phyloP scores from a whole-genome alignment of 2,113 vertebrate genomes.

The Triplophysa siluroides region DNA sequence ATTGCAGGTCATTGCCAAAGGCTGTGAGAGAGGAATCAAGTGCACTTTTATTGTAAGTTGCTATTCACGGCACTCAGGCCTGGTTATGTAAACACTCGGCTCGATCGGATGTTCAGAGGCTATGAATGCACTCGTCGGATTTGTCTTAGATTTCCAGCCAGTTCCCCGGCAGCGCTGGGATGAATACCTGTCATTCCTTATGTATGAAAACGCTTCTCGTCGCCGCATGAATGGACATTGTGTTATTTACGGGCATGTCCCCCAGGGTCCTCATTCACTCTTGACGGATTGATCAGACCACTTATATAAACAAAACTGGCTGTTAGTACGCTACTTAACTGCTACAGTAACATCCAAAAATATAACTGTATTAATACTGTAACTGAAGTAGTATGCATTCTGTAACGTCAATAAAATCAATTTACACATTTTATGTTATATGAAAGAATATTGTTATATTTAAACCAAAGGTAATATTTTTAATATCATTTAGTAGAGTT shows the following conservation, averaged over 20 bases:
- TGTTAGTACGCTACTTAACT: background rate
- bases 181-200: slow-evolving; percentile 23
- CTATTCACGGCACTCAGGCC: background rate
- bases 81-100: background rate
- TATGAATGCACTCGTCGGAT: background rate
- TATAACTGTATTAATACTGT: no score
- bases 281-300: slow-evolving; percentile 8
- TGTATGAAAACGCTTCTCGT: slow-evolving; percentile 23
- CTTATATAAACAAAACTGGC: background rate
- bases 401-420: no score
- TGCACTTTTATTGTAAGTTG: background rate
- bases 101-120: background rate
- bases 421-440: no score
- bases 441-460: no score
- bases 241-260: slow-evolving; percentile 24
- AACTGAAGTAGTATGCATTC: no score
- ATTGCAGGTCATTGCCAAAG: background rate
- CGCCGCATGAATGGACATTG: slow-evolving; percentile 26
- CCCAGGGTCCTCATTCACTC: background rate
- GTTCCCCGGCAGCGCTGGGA: slow-evolving; percentile 8
- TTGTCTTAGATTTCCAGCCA: background rate
- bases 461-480: no score
- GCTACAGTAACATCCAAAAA: background rate
- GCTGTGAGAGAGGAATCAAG: background rate
- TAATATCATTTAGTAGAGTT: no score